phyloP scores from a whole-genome alignment of 2,113 vertebrate genomes.

The Benthochromis sp. region DNA sequence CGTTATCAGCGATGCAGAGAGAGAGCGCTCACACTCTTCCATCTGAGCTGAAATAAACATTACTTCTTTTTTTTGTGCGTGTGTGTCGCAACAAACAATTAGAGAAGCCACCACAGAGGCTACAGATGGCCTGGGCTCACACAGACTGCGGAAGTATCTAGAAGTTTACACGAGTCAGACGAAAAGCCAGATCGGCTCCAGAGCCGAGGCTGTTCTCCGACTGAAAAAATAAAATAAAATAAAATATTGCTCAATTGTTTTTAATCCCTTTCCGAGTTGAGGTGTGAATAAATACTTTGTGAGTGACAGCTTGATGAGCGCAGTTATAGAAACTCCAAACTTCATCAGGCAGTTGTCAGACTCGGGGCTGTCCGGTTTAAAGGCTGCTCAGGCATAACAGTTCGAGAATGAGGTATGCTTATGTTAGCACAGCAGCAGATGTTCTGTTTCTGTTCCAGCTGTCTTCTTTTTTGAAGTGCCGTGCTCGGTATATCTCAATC shows the following conservation, averaged over 20 bases:
- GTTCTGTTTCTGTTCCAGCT: conserved; percentile 47
- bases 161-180: conserved; percentile 53
- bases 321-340: conserved; percentile 32
- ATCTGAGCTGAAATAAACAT: conserved; percentile 58
- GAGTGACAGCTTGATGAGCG: conserved; percentile 43
- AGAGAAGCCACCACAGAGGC: conserved; percentile 23
- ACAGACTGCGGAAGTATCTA: conserved; percentile 42
- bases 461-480: conserved; percentile 22
- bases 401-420: conserved; percentile 1
- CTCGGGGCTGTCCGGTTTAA: conserved; percentile 22
- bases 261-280: conserved; percentile 22
- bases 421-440: conserved; percentile 51
- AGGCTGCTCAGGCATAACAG: conserved; percentile 43
- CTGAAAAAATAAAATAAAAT: not conserved
- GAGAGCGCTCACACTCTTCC: conserved; percentile 10
- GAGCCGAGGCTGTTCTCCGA: conserved; percentile 13
- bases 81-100: conserved; percentile 38
- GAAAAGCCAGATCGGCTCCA: conserved; percentile 37
- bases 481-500: conserved; percentile 13
- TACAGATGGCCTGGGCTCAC: conserved; percentile 58
- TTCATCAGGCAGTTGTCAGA: conserved; percentile 47
- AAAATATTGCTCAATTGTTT: conserved; percentile 16
- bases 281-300: conserved; percentile 31
- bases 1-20: conserved; percentile 16
- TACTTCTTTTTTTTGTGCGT: not conserved